A percentile compares a stretch with the other conserved stretches of the same genome.
Conservation (phyloP, 2,888 invertebrate genomes). For the Drosophila hamatofila region DNA sequence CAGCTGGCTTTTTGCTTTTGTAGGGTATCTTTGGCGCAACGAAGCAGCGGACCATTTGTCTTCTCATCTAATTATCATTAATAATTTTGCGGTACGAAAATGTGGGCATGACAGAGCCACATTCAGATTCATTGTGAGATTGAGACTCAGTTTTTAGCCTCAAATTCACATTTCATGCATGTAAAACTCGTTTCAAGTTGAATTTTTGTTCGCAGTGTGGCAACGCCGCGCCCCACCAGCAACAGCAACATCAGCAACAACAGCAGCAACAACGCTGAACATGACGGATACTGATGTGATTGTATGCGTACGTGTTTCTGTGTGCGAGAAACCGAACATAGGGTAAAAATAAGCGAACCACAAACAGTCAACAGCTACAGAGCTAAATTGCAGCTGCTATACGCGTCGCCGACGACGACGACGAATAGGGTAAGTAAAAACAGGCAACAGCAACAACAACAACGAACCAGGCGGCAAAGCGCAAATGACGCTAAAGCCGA, state of each 20-base stretch:
- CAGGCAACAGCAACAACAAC: slow-evolving; percentile 43
- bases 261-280: slow-evolving; percentile 43
- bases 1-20: slow-evolving; percentile 39
- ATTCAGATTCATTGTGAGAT: slow-evolving; percentile 20
- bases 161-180: slow-evolving; percentile 49
- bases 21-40: slow-evolving; percentile 52
- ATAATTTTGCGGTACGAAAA: slow-evolving; percentile 35
- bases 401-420: slow-evolving; percentile 62
- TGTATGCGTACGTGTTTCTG: slow-evolving; percentile 18
- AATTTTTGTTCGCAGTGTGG: slow-evolving; percentile 49
- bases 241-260: slow-evolving; percentile 11
- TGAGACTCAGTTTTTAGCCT: slow-evolving; percentile 16
- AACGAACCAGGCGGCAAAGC: slow-evolving; percentile 59
- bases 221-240: slow-evolving; percentile 47
- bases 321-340: slow-evolving; percentile 53
- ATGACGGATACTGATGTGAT: slow-evolving; percentile 57
- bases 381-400: slow-evolving; percentile 75
- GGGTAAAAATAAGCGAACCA: slow-evolving; percentile 75
- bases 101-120: slow-evolving; percentile 40
- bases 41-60: slow-evolving; percentile 38
- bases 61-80: slow-evolving; percentile 53
- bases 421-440: slow-evolving; percentile 65
- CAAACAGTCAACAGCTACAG: slow-evolving; percentile 67
- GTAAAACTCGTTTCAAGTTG: slow-evolving; percentile 61
- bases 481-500: slow-evolving; percentile 53